Conservation (phyloP, 1,140 invertebrate species). For the Goniozus legneri region DNA sequence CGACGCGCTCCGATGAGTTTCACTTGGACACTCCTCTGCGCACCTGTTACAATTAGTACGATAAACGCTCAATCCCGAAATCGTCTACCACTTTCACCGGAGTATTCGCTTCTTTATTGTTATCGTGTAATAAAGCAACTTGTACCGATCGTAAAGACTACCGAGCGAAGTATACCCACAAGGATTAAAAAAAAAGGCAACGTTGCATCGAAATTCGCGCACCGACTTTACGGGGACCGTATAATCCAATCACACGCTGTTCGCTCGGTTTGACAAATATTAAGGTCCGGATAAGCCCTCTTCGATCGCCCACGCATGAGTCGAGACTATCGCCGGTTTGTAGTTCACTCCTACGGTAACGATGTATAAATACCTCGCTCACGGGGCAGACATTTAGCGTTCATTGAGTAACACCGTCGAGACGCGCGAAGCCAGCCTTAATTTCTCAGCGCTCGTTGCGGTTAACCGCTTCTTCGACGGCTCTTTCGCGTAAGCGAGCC, state of each 20-base stretch:
- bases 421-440: constrained; percentile 19
- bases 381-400: constrained; percentile 21
- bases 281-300: constrained; percentile 22
- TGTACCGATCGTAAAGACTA: too few relatives aligned
- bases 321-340: too few relatives aligned
- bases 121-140: too few relatives aligned
- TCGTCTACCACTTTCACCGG: too few relatives aligned
- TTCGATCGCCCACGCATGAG: constrained; percentile 14
- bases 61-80: too few relatives aligned
- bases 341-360: too few relatives aligned
- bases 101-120: too few relatives aligned
- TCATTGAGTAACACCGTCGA: constrained; percentile 28
- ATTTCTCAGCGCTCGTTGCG: constrained; percentile 11
- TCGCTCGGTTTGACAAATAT: background rate
- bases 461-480: constrained; percentile 9
- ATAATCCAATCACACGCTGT: background rate
- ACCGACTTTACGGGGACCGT: background rate
- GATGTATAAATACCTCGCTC: background rate
- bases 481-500: background rate
- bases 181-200: too few relatives aligned
- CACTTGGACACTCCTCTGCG: too few relatives aligned
- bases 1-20: too few relatives aligned
- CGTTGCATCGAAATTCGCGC: background rate
- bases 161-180: too few relatives aligned
- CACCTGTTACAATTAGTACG: too few relatives aligned